Base-by-base conservation (phyloP, 2,888 invertebrate genomes). In the Trachelus troglodyta region DNA sequence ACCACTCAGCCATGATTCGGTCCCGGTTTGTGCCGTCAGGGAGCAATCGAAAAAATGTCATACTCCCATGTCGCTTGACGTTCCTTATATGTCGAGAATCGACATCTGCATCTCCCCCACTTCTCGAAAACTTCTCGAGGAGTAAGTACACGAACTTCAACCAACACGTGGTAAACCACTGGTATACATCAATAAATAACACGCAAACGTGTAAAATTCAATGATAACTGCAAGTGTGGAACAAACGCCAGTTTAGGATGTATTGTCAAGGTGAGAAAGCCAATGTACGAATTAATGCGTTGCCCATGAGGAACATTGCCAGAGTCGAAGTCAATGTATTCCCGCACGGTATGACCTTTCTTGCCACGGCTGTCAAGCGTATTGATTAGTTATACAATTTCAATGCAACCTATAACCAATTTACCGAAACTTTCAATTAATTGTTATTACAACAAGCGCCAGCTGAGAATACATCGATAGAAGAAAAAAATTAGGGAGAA, bases 1-100 rank as follows among this genome's bases (percentile, higher is more conserved):
- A 78, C 68, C 68, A 75, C 75, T 75, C 77, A 34, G 71, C 71
- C 71, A 71, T 71, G 71, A 31, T 71, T 56, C 56, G 71, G 71
- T 71, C 34, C 34, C 9, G 71, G 71, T 34, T 69, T 33, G 71
- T 33, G 15, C 12, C 71, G 83, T 82, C 82, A 83, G 78, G 81
- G 84, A 84, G 80, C 83, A 83, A 86, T 84, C 82, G 37, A 84
- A 88, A 87, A 89, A 89, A 81, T 89, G 89, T 89, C 85, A 81
- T 83, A 83, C 82, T 81, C 78, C 79, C 81, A 81, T 80, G 78
- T 79, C 71, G 78, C 81, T 75, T 81, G 75, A 80, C 85, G 85
- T 89, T 85, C 86, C 90, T 90, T 91, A 90, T 91, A 90, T 79
- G 82, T 80, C 73, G 74, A 69, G 35, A 79, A 81, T 79, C 77